These are phyloP conservation scores for Drosophila bipectinata DNA, from an alignment of 1,140 invertebrate species.

Conservation along the genomic window DNA sequence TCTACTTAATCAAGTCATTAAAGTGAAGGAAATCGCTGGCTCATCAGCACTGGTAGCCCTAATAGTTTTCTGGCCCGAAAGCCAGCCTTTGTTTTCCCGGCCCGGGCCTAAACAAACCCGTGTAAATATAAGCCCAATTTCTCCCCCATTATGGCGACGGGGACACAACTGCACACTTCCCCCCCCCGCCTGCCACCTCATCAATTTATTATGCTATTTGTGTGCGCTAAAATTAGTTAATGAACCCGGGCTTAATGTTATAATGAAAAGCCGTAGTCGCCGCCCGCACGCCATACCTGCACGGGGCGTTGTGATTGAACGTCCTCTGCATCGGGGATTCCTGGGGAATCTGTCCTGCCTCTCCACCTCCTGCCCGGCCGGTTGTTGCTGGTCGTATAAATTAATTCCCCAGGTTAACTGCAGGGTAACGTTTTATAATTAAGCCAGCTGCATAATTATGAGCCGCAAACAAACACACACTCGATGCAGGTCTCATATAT, in stretches of 20 bases:
- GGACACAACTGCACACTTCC: slow-evolving; percentile 15
- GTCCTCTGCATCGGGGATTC: slow-evolving; percentile 18
- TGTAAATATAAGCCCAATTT: slow-evolving; percentile 49
- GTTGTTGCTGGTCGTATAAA: slow-evolving; percentile 65
- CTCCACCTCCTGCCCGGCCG: slow-evolving; percentile 1
- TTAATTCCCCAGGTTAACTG: slow-evolving; percentile 81
- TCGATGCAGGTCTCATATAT: slow-evolving; percentile 17
- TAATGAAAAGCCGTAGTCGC: slow-evolving; percentile 46
- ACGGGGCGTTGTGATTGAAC: slow-evolving; percentile 59
- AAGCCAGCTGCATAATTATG: slow-evolving; percentile 81
- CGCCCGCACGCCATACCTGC: slow-evolving; percentile 14
- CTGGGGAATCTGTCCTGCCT: background rate
- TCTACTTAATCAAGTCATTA: slow-evolving; percentile 43
- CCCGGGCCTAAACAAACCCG: slow-evolving; percentile 21
- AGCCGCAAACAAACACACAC: slow-evolving; percentile 39
- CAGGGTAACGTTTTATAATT: slow-evolving; percentile 80
- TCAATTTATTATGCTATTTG: slow-evolving; percentile 77
- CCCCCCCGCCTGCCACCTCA: slow-evolving; percentile 33
- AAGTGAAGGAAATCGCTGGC: slow-evolving; percentile 13
- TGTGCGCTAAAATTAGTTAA: slow-evolving; percentile 77
- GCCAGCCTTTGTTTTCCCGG: slow-evolving; percentile 3
- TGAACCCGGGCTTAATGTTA: slow-evolving; percentile 66
- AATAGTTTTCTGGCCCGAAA: slow-evolving; percentile 29
- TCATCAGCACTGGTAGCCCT: slow-evolving; percentile 13
- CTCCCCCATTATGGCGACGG: slow-evolving; percentile 28